These are phyloP conservation scores for Exephanes ischioxanthus DNA, from an alignment of 2,888 invertebrate species.

Conservation along the genomic window DNA sequence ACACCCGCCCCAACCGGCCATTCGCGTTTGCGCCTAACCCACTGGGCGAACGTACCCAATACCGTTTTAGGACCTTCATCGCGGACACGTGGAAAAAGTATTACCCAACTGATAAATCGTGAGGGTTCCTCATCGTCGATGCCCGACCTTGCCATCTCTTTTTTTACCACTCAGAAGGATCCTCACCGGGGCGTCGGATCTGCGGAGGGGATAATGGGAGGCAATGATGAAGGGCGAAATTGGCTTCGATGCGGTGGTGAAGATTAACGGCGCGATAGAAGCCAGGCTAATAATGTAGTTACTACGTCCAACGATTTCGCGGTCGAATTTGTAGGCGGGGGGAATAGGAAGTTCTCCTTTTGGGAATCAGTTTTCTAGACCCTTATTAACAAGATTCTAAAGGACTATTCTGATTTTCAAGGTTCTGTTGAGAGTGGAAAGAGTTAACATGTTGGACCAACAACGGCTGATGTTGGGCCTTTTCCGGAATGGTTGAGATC, in stretches of 20 bases:
- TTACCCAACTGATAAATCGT: conserved; percentile 36
- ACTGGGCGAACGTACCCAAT: conserved; percentile 20
- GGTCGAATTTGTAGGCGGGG: not conserved
- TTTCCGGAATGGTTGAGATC: no score
- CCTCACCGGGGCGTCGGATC: not conserved
- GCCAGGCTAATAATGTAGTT: not conserved
- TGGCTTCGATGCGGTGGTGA: not conserved
- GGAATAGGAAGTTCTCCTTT: not conserved
- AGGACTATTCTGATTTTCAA: not conserved
- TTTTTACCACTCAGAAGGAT: not conserved
- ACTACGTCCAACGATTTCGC: not conserved
- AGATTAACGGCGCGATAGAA: not conserved
- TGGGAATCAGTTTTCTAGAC: not conserved
- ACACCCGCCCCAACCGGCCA: conserved; percentile 16
- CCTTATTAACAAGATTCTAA: not conserved
- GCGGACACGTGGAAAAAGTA: conserved; percentile 7
- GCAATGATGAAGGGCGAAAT: conserved; percentile 3
- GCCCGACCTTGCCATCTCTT: conserved; percentile 31
- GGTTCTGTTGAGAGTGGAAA: not conserved
- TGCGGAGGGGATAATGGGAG: not conserved
- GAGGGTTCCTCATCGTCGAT: conserved; percentile 1
- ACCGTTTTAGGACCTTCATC: conserved; percentile 36
- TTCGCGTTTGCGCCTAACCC: conserved; percentile 28
- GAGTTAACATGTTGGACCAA: not conserved
- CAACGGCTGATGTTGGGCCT: no score